These are phyloP conservation scores for Himalopsyche kuldschensis DNA, from an alignment of 2,888 invertebrate genomes.

Conservation along the genomic window DNA sequence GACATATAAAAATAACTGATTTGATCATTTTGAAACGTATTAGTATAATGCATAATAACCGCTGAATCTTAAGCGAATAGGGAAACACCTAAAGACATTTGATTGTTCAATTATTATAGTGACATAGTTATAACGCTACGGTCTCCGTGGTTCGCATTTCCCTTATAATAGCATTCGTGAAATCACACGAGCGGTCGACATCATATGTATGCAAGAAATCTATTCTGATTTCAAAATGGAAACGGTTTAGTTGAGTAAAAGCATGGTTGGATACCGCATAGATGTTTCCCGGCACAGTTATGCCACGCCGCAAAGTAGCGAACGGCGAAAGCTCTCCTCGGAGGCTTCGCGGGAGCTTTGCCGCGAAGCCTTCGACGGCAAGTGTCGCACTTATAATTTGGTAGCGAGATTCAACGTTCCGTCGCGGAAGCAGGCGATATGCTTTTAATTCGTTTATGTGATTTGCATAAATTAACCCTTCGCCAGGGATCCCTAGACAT, in stretches of 20 bases:
- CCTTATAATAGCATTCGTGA: not conserved
- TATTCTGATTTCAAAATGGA: not conserved
- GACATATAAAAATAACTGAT: too few relatives aligned
- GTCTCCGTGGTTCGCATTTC: not conserved
- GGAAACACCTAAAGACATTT: too few relatives aligned
- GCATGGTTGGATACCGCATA: not conserved
- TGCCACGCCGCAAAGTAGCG: not conserved
- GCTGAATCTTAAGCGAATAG: too few relatives aligned
- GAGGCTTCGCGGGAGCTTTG: not conserved
- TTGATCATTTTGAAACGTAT: too few relatives aligned
- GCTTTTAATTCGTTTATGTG: not conserved
- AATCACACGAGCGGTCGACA: not conserved
- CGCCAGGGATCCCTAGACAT: not conserved
- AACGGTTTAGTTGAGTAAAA: not conserved
- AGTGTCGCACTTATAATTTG: not conserved
- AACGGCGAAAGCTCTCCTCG: not conserved
- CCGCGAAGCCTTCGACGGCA: not conserved
- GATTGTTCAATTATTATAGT: not conserved
- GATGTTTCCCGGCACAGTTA: not conserved
- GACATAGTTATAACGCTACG: not conserved
- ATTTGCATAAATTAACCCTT: not conserved
- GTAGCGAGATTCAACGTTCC: not conserved
- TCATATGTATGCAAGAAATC: not conserved
- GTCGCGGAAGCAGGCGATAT: not conserved
- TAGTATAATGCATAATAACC: too few relatives aligned